phyloP scores from a whole-genome alignment of 2,113 vertebrate genomes.

The Takifugu flavidus region DNA sequence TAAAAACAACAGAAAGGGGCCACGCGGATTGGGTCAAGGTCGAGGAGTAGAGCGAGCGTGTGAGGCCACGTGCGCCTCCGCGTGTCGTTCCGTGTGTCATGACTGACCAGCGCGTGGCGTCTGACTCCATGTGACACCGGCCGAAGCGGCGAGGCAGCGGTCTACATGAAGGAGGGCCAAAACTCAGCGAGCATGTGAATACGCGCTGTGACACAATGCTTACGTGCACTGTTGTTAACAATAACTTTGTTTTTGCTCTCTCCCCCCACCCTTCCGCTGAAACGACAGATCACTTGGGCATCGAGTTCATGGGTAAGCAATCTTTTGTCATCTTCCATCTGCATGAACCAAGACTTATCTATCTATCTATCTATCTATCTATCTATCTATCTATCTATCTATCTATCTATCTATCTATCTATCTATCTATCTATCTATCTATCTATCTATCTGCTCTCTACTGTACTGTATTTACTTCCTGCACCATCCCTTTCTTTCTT shows the following conservation, averaged over 20 bases:
- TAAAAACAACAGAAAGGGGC: not conserved
- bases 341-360: constrained; percentile 20
- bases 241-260: constrained; percentile 17
- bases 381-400: no score
- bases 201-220: constrained; percentile 29
- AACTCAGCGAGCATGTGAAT: not conserved
- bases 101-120: constrained; percentile 2
- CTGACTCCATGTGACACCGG: constrained; percentile 29
- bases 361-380: no score
- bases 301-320: constrained; percentile 76
- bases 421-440: no score
- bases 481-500: constrained; percentile 13
- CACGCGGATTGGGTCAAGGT: not conserved
- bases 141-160: not conserved
- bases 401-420: no score
- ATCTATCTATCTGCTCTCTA: not conserved
- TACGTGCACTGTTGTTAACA: constrained; percentile 23
- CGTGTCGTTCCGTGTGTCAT: constrained; percentile 2
- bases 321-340: constrained; percentile 18
- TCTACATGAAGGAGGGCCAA: no score
- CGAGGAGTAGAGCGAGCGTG: not conserved
- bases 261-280: constrained; percentile 4
- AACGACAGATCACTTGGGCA: constrained; percentile 71
- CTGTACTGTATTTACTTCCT: constrained; percentile 20
- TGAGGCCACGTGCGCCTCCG: not conserved